Evolutionary conservation across 2,113 vertebrate species (phyloP), one percentile per base, ranked within the genome.

Genomic region (Anolis carolinensis): DNA sequence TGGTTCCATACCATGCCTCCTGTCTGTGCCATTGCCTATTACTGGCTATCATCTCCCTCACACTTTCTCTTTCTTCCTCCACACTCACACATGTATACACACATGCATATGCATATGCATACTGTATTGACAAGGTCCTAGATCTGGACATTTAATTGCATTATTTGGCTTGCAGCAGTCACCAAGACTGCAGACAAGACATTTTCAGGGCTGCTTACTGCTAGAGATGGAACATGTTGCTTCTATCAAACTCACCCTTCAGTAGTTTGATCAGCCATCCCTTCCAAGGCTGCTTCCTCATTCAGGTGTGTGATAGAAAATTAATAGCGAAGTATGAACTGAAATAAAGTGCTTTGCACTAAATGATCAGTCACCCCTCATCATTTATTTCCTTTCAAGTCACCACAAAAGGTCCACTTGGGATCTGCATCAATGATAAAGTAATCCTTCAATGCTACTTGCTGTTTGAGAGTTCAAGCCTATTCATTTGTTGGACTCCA

Each of bases 401-500:
- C 67, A 20, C 77, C 65, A 48, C 79, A 76, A 67, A 70, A 77
- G 65, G 50, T 88, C 81, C 90, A 90, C 83, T 32, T 79, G 80
- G 55, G 85, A 89, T 81, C 76, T 84, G 52, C 74, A 70, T 91
- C 74, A 80, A 80, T 86, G 34, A 59, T 34, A 80, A 89, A 93
- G 32, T 88, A 90, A 91, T 92, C 68, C 52, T 93, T 91, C 90
- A 91, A 2, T 89, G 84, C 18, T 87, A 18, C 67, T 92, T 88
- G 88, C 0, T 48, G 25, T 85, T 91, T 83, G 91, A 93, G 90
- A 91, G 70, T 68, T 89, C 67, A 50, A 59, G 62, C 70, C 18
- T 87, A 25, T 50, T 93, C 76, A 83, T 89, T 88, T 92, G 79
- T 88, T 91, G 89, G 83, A 16, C 20, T 94, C 75, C 72, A 48